These are phyloP conservation scores for Parotocinclus haroldoi DNA, from an alignment of 2,797 vertebrate genomes.

Conservation along the genomic window DNA sequence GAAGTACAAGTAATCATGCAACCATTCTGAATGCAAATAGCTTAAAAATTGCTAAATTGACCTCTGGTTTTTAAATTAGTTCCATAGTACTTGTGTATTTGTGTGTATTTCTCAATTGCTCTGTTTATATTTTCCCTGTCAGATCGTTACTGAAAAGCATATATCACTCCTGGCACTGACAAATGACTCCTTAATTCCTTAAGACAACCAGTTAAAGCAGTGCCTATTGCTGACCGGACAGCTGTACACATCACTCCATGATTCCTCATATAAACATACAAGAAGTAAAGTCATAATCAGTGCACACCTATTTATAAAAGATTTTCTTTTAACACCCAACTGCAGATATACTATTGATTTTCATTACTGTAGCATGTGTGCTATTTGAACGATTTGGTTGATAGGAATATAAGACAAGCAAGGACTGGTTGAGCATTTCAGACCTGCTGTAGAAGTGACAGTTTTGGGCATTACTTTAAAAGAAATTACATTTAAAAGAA, in stretches of 20 bases:
- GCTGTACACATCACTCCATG: conserved; percentile 6
- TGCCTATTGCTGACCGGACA: conserved; percentile 2
- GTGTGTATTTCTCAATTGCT: too few relatives aligned
- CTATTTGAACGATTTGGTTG: conserved; percentile 2
- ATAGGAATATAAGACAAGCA: neutral
- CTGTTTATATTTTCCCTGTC: neutral
- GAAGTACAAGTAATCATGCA: too few relatives aligned
- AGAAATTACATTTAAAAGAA: too few relatives aligned
- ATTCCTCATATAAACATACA: neutral
- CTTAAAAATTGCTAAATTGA: too few relatives aligned
- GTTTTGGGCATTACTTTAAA: too few relatives aligned
- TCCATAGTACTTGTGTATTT: too few relatives aligned
- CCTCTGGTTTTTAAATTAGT: too few relatives aligned
- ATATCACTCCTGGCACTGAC: conserved; percentile 35
- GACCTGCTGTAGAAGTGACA: neutral
- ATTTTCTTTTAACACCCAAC: neutral
- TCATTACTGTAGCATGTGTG: neutral
- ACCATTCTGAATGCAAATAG: too few relatives aligned
- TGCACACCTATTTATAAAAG: neutral
- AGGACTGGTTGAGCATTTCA: neutral
- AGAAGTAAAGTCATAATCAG: neutral
- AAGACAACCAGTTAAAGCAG: neutral
- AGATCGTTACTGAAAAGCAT: neutral
- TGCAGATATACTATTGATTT: conserved; percentile 23
- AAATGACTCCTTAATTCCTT: conserved; percentile 28